These are phyloP conservation scores for Lasioglossum villosulum DNA, from an alignment of 2,888 invertebrate species.

Conservation along the genomic window DNA sequence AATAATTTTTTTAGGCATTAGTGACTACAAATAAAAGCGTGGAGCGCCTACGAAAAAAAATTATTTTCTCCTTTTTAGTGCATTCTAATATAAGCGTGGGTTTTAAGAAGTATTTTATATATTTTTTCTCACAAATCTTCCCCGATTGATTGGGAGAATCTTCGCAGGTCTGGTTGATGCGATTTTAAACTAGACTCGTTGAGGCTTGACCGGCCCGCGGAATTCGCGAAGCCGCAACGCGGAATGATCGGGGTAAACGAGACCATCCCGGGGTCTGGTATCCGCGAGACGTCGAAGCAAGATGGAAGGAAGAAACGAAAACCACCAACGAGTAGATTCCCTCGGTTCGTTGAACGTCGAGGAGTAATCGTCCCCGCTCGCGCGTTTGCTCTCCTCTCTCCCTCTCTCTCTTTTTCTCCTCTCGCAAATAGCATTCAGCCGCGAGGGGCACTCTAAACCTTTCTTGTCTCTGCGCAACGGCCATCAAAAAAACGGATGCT, in stretches of 20 bases:
- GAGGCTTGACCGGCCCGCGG: not conserved
- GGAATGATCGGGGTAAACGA: constrained; percentile 11
- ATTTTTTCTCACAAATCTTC: not conserved
- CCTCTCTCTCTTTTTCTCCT: not conserved
- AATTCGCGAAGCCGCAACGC: not conserved
- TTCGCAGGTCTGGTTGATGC: not conserved
- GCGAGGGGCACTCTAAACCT: constrained; percentile 60
- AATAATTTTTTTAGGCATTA: too few relatives aligned
- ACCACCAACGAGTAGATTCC: constrained; percentile 58
- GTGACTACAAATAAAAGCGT: too few relatives aligned
- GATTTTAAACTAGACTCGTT: constrained; percentile 7
- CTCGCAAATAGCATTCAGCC: constrained; percentile 72
- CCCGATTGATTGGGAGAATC: not conserved
- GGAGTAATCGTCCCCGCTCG: constrained; percentile 65
- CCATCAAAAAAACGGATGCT: constrained; percentile 67
- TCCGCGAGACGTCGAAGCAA: constrained; percentile 41
- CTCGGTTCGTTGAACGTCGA: constrained; percentile 53
- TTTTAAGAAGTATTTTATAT: too few relatives aligned
- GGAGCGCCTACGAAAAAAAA: too few relatives aligned
- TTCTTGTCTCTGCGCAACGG: constrained; percentile 59
- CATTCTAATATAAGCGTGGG: too few relatives aligned
- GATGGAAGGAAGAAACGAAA: constrained; percentile 50
- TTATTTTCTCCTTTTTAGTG: too few relatives aligned
- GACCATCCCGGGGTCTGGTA: constrained; percentile 1
- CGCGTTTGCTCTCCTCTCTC: not conserved